Conservation (phyloP, 2,797 vertebrate species). For the Sebastolobus alascanus region DNA sequence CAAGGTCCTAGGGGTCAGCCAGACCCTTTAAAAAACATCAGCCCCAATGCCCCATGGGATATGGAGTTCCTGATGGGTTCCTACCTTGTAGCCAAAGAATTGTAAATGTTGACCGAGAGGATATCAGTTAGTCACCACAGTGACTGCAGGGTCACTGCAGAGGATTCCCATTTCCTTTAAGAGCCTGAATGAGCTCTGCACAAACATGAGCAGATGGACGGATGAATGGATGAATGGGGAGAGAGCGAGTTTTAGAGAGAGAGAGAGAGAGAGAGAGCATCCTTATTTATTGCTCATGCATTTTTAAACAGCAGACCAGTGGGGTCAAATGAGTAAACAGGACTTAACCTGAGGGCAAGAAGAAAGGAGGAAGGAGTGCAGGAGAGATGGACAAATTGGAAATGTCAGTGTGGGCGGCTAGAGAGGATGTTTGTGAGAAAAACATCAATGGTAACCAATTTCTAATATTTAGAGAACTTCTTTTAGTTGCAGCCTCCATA, state of each 20-base stretch:
- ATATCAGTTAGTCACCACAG: constrained; percentile 82
- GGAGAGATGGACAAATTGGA: constrained; percentile 53
- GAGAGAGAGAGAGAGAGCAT: constrained; percentile 43
- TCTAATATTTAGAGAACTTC: background rate
- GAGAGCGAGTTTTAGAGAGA: constrained; percentile 28
- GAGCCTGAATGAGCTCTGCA: constrained; percentile 78
- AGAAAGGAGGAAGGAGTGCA: constrained; percentile 34
- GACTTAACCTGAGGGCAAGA: constrained; percentile 78
- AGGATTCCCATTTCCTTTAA: constrained; percentile 84
- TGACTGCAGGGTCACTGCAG: constrained; percentile 70
- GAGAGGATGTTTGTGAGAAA: background rate
- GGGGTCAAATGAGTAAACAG: constrained; percentile 85
- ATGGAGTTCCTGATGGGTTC: constrained; percentile 87
- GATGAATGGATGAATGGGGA: constrained; percentile 37
- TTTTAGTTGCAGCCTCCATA: background rate
- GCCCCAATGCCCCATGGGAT: constrained; percentile 82
- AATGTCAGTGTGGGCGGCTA: constrained; percentile 27
- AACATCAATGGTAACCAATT: background rate
- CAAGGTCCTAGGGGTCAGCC: constrained; percentile 44
- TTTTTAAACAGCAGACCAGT: constrained; percentile 84
- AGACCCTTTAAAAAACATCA: constrained; percentile 56
- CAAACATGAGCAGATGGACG: constrained; percentile 78
- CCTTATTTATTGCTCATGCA: constrained; percentile 88
- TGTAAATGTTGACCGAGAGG: constrained; percentile 84
- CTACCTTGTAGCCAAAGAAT: constrained; percentile 60